Percentiles rank a stretch among this genome's conserved stretches.
phyloP scores from a whole-genome alignment of 2,113 vertebrate species.

The Colistium nudipinnis region DNA sequence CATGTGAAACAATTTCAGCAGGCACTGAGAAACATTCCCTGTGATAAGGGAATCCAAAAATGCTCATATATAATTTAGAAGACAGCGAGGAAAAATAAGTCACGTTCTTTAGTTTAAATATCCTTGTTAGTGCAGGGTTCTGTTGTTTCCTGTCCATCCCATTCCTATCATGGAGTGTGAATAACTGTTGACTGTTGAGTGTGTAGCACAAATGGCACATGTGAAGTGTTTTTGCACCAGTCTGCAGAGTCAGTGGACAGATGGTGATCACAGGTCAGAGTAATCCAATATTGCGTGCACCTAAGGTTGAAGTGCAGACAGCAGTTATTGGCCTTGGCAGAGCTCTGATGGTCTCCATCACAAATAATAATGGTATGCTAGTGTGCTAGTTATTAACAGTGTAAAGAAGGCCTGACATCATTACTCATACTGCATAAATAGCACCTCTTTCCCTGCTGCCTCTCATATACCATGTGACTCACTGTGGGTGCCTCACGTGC shows the following conservation, averaged over 20 bases:
- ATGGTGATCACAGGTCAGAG: conserved; percentile 2
- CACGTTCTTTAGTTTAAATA: too few relatives aligned
- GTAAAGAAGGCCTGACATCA: conserved; percentile 26
- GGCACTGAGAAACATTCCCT: too few relatives aligned
- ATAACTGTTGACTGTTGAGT: background rate
- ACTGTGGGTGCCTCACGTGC: conserved; percentile 7
- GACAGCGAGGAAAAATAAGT: too few relatives aligned
- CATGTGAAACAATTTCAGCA: too few relatives aligned
- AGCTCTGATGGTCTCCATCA: conserved; percentile 32
- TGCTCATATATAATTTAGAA: too few relatives aligned
- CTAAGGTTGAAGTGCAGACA: conserved; percentile 3
- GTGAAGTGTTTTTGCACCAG: background rate
- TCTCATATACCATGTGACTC: background rate
- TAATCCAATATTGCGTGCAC: conserved; percentile 20
- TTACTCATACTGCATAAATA: conserved; percentile 43
- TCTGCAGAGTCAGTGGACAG: background rate
- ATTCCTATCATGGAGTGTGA: too few relatives aligned
- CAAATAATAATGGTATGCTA: conserved; percentile 25
- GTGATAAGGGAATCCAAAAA: too few relatives aligned
- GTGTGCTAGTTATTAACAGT: conserved; percentile 35
- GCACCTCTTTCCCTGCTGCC: background rate
- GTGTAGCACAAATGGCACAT: background rate
- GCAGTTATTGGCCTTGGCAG: conserved; percentile 12
- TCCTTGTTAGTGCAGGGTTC: too few relatives aligned
- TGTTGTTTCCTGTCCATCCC: too few relatives aligned